Conservation (phyloP, 2,888 invertebrate species). For the Ptychoptera contaminata region DNA sequence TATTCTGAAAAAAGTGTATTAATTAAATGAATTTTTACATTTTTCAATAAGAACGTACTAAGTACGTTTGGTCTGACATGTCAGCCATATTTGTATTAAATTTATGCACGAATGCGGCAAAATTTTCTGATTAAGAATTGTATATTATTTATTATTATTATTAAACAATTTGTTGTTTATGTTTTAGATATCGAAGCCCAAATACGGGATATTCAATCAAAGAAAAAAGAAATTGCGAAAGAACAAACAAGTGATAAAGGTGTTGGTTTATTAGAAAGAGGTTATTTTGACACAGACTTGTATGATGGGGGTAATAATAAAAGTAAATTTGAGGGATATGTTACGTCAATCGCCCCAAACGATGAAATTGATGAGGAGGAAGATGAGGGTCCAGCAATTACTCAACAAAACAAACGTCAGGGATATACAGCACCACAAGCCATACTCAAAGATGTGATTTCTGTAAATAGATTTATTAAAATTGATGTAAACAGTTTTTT, state of each 20-base stretch:
- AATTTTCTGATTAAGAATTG: background rate
- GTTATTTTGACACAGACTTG: conserved; percentile 84
- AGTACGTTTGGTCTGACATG: background rate
- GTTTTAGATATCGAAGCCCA: conserved; percentile 79
- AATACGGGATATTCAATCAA: conserved; percentile 77
- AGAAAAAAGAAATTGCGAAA: conserved; percentile 61
- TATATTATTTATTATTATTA: background rate
- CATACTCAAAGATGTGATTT: conserved; percentile 76
- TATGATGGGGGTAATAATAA: conserved; percentile 63
- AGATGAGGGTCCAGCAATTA: conserved; percentile 48
- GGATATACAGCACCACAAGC: conserved; percentile 77
- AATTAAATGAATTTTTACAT: background rate
- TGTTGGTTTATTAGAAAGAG: conserved; percentile 72
- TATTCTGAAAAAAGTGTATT: background rate
- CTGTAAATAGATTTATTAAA: too few species aligned
- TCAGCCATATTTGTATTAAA: conserved; percentile 3
- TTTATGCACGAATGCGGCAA: background rate
- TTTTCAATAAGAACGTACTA: background rate
- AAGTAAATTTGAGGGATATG: conserved; percentile 82
- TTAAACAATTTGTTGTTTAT: conserved; percentile 1
- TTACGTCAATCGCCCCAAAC: conserved; percentile 90
- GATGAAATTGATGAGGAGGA: conserved; percentile 94
- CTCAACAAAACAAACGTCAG: conserved; percentile 54
- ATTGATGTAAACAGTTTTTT: too few species aligned
- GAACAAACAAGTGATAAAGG: conserved; percentile 48